Evolutionary conservation across 2,888 invertebrate species (phyloP).

Genomic region (Clunio marinus): DNA sequence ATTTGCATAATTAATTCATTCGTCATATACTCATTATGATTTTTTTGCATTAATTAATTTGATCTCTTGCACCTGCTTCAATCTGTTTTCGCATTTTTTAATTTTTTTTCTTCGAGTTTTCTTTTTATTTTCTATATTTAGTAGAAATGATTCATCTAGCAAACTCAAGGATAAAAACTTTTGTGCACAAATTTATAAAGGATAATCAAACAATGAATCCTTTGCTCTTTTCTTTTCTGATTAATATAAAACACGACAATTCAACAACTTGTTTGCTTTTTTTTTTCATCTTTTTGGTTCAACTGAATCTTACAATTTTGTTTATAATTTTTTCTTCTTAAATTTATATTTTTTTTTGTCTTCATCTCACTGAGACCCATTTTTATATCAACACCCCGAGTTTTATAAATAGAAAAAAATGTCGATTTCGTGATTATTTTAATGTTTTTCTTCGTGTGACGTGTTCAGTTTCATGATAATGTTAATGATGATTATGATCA

Average conservation of each 20-base stretch:
- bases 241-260: constrained; percentile 29
- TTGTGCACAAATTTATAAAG: constrained; percentile 10
- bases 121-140: neutral
- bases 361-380: constrained; percentile 34
- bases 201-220: neutral
- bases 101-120: neutral
- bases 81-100: constrained; percentile 6
- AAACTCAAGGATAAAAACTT: neutral
- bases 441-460: neutral
- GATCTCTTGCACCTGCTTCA: constrained; percentile 21
- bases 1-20: constrained; percentile 26
- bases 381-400: constrained; percentile 31
- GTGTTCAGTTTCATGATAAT: too few relatives aligned
- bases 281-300: constrained; percentile 6
- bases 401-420: neutral
- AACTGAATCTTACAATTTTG: neutral
- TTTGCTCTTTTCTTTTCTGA: neutral
- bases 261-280: constrained; percentile 23
- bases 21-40: constrained; percentile 16
- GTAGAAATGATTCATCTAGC: too few relatives aligned
- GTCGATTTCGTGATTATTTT: neutral
- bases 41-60: constrained; percentile 26
- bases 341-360: constrained; percentile 10
- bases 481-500: neutral
- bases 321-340: neutral